Evolutionary conservation across 2,888 invertebrate genomes (phyloP), one percentile per base, ranked within the genome.

Genomic region (Acleris literana): DNA sequence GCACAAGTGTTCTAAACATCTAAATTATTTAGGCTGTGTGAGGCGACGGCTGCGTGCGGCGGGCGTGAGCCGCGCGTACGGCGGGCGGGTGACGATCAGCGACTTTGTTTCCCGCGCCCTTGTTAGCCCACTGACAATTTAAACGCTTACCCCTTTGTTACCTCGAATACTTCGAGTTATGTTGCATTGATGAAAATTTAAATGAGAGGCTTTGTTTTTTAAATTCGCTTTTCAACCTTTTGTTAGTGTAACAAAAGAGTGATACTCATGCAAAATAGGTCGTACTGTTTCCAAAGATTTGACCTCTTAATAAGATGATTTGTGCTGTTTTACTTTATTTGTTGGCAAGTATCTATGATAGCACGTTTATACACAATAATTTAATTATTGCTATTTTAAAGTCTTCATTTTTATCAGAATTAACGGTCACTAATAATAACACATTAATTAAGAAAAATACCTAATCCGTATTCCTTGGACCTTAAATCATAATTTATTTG

Each of bases 61-160:
- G 22, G 43, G 52, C 55, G 20, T 57, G 62, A 44, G 54, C 20
- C 13, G 67, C 68, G 69, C 64, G 65, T 65, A 63, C 58, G 70
- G 70, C 71, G 75, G 74, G 76, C 78, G 79, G 74, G 74, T 72
- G 76, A 73, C 76, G 74, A 78, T 79, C 73, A 74, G 71, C 75
- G 75, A 74, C 72, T 66, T 64, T 66, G 70, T 67, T 61, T 56
- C 58, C 57, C 54, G 49, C 61, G 49, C 58, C 63, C 53, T 46
- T 66, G 63, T 71, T 70, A 68, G 61, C 71, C 70, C 76, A 70
- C 72, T 74, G 71, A 77, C 77, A 76, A 78, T 81, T 76, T 77
- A 77, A 76, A 76, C 75, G 74, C 74, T 71, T 75, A 73, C 56
- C 75, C 77, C 72, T 76, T 79, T 75, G 74, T 77, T 74, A 68